phyloP scores from a whole-genome alignment of 1,140 invertebrate species.

The Temnothorax nylanderi region DNA sequence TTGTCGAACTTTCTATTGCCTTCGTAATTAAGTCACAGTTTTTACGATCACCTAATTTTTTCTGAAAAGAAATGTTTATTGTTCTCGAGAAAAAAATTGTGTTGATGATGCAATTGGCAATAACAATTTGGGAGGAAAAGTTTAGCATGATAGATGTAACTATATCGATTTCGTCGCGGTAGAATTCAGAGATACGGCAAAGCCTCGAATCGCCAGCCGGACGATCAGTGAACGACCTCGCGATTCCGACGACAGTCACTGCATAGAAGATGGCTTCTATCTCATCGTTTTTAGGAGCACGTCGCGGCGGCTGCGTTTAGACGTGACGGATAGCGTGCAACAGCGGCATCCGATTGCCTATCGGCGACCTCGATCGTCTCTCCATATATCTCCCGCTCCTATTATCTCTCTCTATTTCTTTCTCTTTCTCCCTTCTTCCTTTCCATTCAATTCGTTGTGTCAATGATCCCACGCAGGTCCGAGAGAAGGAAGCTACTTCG shows the following conservation, averaged over 20 bases:
- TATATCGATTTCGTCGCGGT: slow-evolving; percentile 4
- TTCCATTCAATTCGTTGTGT: slow-evolving; percentile 72
- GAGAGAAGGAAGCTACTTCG: slow-evolving; percentile 61
- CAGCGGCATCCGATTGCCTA: slow-evolving; percentile 68
- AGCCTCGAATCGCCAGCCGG: neutral
- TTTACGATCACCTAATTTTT: neutral
- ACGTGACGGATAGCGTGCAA: slow-evolving; percentile 23
- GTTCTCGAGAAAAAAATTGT: neutral
- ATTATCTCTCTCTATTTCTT: slow-evolving; percentile 36
- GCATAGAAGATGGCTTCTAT: slow-evolving; percentile 28
- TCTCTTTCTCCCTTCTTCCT: slow-evolving; percentile 9
- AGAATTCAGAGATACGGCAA: neutral
- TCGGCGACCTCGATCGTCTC: slow-evolving; percentile 72
- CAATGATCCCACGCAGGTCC: slow-evolving; percentile 68
- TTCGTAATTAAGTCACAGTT: neutral
- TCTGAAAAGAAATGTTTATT: neutral
- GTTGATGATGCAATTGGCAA: neutral
- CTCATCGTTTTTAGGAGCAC: slow-evolving; percentile 55
- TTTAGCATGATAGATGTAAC: neutral
- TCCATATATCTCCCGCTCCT: slow-evolving; percentile 16
- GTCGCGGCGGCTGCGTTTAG: slow-evolving; percentile 34
- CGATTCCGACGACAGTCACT: neutral
- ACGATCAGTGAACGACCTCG: neutral
- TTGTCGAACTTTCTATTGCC: neutral
- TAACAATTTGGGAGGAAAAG: neutral